These are phyloP conservation scores for Bembecia ichneumoniformis DNA, from an alignment of 2,888 invertebrate genomes.

Conservation along the genomic window DNA sequence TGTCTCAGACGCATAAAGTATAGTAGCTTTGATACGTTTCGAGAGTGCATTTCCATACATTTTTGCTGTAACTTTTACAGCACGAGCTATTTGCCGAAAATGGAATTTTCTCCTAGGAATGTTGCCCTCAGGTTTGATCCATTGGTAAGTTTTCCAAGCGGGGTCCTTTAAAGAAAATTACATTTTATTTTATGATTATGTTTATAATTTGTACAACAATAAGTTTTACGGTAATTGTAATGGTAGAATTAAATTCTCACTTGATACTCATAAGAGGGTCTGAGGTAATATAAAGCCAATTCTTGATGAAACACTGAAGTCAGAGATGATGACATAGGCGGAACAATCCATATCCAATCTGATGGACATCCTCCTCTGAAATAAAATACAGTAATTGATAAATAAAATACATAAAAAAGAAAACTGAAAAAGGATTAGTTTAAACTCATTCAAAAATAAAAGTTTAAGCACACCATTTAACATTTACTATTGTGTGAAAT, in stretches of 20 bases:
- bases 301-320: slow-evolving; percentile 87
- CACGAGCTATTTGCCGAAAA: slow-evolving; percentile 95
- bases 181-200: not conserved
- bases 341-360: slow-evolving; percentile 88
- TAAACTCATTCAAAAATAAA: too few species aligned
- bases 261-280: slow-evolving; percentile 93
- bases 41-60: slow-evolving; percentile 93
- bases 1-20: slow-evolving; percentile 94
- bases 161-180: slow-evolving; percentile 73
- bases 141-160: slow-evolving; percentile 92
- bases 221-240: not conserved
- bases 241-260: slow-evolving; percentile 44
- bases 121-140: slow-evolving; percentile 77
- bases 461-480: too few species aligned
- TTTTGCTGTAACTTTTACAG: slow-evolving; percentile 96
- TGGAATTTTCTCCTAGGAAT: slow-evolving; percentile 86
- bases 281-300: slow-evolving; percentile 89
- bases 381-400: not conserved
- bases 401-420: too few species aligned
- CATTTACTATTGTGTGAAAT: too few species aligned
- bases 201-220: not conserved
- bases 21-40: slow-evolving; percentile 93
- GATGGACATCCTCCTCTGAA: slow-evolving; percentile 83
- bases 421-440: too few species aligned
- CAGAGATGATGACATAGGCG: slow-evolving; percentile 82